These are phyloP conservation scores for Ruditapes philippinarum DNA, from an alignment of 1,140 invertebrate genomes.

Conservation along the genomic window DNA sequence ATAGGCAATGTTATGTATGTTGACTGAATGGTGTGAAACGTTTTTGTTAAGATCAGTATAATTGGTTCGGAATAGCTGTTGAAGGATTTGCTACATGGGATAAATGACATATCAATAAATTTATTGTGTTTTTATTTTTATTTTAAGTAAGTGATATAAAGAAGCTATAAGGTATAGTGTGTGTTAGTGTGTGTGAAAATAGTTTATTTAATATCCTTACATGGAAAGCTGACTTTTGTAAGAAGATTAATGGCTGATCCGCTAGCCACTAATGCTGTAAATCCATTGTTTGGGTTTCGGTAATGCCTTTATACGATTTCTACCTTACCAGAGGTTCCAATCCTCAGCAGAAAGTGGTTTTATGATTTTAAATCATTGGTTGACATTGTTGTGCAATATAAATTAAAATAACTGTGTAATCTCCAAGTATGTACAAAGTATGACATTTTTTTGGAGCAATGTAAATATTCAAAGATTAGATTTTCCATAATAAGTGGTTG, in stretches of 20 bases:
- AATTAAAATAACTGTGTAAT: too few relatives aligned
- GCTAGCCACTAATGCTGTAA: not conserved
- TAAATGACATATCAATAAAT: not conserved
- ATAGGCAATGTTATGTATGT: not conserved
- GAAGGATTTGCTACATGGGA: not conserved
- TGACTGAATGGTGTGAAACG: conserved; percentile 1
- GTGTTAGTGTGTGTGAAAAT: not conserved
- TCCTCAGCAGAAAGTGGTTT: not conserved
- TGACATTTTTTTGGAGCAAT: too few relatives aligned
- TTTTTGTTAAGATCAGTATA: not conserved
- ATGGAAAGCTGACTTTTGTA: not conserved
- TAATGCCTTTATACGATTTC: not conserved
- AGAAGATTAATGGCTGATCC: not conserved
- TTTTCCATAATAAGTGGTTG: too few relatives aligned
- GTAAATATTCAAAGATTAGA: too few relatives aligned
- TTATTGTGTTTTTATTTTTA: too few relatives aligned
- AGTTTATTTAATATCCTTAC: not conserved
- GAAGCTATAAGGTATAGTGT: too few relatives aligned
- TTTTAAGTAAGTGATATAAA: too few relatives aligned
- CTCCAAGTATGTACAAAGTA: too few relatives aligned
- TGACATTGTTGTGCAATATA: too few relatives aligned
- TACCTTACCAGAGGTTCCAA: not conserved
- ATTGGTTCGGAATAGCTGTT: not conserved
- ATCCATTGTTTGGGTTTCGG: not conserved
- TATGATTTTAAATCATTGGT: conserved; percentile 7